These are phyloP conservation scores for Eidolon dupreanum DNA, from an alignment of 2,797 vertebrate species.

Conservation along the genomic window DNA sequence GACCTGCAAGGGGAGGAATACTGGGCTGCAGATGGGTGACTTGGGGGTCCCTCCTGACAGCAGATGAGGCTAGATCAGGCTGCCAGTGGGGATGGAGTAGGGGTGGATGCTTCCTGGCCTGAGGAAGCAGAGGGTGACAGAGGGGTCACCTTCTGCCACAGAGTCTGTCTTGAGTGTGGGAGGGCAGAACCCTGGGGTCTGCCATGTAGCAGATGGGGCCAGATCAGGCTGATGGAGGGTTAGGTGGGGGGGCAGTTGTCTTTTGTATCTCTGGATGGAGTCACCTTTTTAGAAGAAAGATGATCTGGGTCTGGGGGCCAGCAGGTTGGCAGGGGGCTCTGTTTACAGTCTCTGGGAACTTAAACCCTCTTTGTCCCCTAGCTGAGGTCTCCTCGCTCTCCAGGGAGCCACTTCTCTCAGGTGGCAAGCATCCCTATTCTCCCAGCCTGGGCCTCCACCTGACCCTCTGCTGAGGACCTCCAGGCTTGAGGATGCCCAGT, in stretches of 20 bases:
- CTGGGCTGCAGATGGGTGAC: background rate
- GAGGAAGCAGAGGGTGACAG: background rate
- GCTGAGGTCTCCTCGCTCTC: background rate
- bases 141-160: background rate
- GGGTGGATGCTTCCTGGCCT: background rate
- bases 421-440: background rate
- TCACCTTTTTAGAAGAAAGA: constrained; percentile 57
- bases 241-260: background rate
- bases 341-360: constrained; percentile 46
- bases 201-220: constrained; percentile 14
- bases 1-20: background rate
- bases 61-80: background rate
- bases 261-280: background rate
- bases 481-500: background rate
- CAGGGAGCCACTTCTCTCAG: background rate
- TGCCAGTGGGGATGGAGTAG: background rate
- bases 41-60: background rate
- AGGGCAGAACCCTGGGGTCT: background rate
- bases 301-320: constrained; percentile 27
- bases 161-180: background rate
- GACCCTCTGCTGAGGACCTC: background rate
- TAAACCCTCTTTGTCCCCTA: background rate
- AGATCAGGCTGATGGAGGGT: background rate
- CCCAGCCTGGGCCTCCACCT: background rate
- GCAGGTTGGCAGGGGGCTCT: constrained; percentile 21